Conservation (phyloP, 2,888 invertebrate genomes). For the Deilephila porcellus region DNA sequence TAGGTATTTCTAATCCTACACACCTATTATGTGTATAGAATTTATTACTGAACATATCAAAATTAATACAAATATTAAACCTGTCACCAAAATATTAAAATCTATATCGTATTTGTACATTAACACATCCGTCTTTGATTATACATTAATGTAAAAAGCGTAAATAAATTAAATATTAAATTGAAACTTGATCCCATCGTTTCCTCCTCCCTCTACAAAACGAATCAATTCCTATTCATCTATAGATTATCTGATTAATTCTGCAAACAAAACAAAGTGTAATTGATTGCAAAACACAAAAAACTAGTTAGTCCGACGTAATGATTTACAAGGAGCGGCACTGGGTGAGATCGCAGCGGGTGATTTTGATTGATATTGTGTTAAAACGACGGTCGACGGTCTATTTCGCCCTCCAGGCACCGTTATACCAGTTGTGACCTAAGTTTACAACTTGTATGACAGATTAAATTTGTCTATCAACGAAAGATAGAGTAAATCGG, state of each 20-base stretch:
- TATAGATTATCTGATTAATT: background rate
- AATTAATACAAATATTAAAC: no score
- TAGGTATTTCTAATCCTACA: no score
- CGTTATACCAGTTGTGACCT: background rate
- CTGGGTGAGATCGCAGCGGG: constrained; percentile 18
- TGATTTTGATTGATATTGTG: background rate
- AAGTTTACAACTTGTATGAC: background rate
- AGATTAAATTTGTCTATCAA: background rate
- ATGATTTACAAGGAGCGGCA: background rate
- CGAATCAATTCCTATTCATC: no score
- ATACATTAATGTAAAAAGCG: no score
- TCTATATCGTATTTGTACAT: background rate
- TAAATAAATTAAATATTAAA: no score
- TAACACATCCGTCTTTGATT: background rate
- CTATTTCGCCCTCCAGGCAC: background rate
- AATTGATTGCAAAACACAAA: background rate
- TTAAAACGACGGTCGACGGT: background rate
- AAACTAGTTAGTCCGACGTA: constrained; percentile 1
- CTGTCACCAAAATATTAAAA: no score
- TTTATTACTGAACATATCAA: no score
- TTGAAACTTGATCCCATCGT: no score
- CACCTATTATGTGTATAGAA: no score
- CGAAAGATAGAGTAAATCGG: background rate
- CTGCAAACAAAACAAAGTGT: background rate
- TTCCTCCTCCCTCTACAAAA: no score